Evolutionary conservation across 2,888 invertebrate genomes (phyloP), one percentile per base, ranked within the genome.

Genomic region (Parelbella ahira): DNA sequence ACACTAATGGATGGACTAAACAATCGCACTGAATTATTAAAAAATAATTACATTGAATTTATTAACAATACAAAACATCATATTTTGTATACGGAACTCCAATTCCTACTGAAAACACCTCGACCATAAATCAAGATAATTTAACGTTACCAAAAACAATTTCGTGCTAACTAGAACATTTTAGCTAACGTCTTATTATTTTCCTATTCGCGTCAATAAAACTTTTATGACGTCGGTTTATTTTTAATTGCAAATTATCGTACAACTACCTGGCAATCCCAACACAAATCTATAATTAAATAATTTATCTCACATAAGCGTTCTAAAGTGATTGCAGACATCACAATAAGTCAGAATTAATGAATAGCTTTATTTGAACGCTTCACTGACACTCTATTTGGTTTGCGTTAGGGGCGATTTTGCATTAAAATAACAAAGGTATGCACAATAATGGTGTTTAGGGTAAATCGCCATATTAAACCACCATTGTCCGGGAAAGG

Each of bases 401-500:
- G 23, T 41, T 15, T 0, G 4, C 0, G 18, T 8, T 38, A 49
- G 32, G 45, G 47, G 44, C 38, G 49, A 48, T 49, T 54, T 48
- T 44, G 37, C 44, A 39, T 29, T 45, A 44, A 45, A 44, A 48
- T 34, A 49, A 59, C 57, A 56, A 59, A 34, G 47, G 49, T 41
- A 38, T 32, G 56, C 33, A 44, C 45, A 37, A 34, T 47, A 71
- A 62, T 65, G 44, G 56, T 48, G 57, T 55, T 61, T 69, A 63
- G 64, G 71, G 69, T 70, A 73, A 73, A 69, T 69, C 69, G 67
- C 61, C 60, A 70, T 77, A 79, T 74, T 77, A 77, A 80, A 79
- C 63, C 68, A 56, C 68, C 52, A 73, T 80, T 79, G 78, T 68
- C 61, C 59, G 49, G 53, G 64, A 60, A 72, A 81, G 81, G 80